Evolutionary conservation across 1,140 invertebrate genomes (phyloP).

Genomic region (Brachionus koreanus): DNA sequence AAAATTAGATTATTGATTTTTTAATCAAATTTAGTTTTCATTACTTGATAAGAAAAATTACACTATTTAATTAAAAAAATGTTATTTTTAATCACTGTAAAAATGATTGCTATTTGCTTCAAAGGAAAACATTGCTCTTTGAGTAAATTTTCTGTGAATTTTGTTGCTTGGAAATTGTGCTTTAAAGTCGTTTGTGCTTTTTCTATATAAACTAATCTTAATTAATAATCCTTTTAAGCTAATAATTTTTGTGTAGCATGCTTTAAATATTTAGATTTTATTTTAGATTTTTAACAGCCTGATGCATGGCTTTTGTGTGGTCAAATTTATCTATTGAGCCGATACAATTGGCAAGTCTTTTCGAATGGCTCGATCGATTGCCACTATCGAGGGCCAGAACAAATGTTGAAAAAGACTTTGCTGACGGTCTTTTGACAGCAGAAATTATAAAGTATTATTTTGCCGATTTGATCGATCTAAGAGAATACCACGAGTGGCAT

Average conservation of each 20-base stretch:
- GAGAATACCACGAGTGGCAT: background rate
- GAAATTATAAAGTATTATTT: constrained; percentile 38
- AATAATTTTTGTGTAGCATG: background rate
- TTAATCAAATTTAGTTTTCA: background rate
- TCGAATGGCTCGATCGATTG: constrained; percentile 34
- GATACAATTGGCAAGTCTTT: constrained; percentile 13
- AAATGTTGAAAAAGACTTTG: constrained; percentile 42
- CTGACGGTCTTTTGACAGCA: constrained; percentile 35
- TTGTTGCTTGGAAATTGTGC: constrained; percentile 36
- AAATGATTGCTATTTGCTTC: background rate
- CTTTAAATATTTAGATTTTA: background rate
- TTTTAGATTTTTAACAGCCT: background rate
- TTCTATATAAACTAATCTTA: background rate
- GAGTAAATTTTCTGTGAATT: constrained; percentile 17
- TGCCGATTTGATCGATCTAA: constrained; percentile 29
- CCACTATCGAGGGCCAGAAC: background rate
- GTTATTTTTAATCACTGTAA: constrained; percentile 7
- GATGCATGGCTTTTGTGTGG: constrained; percentile 43
- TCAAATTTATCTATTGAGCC: background rate
- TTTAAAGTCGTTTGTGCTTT: background rate
- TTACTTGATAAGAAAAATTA: background rate
- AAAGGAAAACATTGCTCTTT: constrained; percentile 10
- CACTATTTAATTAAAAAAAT: background rate
- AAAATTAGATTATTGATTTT: background rate
- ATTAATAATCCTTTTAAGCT: constrained; percentile 6